Base-by-base conservation (phyloP, 2,113 vertebrate species). In the Plectropomus leopardus region DNA sequence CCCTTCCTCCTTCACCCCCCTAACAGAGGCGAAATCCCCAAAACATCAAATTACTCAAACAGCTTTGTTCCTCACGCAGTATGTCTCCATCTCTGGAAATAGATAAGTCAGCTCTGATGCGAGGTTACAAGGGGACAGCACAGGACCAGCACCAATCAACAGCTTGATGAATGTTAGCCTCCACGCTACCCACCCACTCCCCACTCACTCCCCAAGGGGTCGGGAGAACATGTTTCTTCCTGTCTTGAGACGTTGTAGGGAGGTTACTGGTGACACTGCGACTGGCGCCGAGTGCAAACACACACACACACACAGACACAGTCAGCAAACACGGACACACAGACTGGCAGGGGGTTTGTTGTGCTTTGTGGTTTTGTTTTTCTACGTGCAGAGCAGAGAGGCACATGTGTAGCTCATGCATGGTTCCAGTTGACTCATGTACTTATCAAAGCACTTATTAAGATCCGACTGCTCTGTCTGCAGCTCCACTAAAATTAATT, bases 81-180 rank as follows among this genome's bases (percentile, higher is more conserved):
- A 45, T 45, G 13, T 57, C 44, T 23, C 36, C 30, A 36, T 40
- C n/a, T 57, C 67, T 74, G 44, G 44, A 77, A 82, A 85, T 34
- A 69, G 54, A 57, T 57, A 57, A 42, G 16, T 36, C 30, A 47
- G 65, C 47, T 19, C 23, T 16, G 79, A 65, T 17, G 42, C 44
- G 30, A 66, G 69, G 68, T 76, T 57, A 42, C 21, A 60, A 48
- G 67, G 65, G 30, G 67, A 80, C 64, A n/a, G 28, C 16, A 0
- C 30, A 65, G 54, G 88, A 64, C 76, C 86, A 86, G 72, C 89
- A 88, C 72, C 89, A 94, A 94, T 93, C 91, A 93, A 91, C 91
- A 88, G 83, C 82, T 65, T 65, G 60, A 87, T 78, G 61, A 77
- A 86, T 76, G 75, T 79, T 80, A 72, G 80, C 68, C 79, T 90